Percentiles rank a stretch among this genome's conserved stretches.
phyloP scores from a whole-genome alignment of 2,888 invertebrate species.

The Pseudoips prasinana region DNA sequence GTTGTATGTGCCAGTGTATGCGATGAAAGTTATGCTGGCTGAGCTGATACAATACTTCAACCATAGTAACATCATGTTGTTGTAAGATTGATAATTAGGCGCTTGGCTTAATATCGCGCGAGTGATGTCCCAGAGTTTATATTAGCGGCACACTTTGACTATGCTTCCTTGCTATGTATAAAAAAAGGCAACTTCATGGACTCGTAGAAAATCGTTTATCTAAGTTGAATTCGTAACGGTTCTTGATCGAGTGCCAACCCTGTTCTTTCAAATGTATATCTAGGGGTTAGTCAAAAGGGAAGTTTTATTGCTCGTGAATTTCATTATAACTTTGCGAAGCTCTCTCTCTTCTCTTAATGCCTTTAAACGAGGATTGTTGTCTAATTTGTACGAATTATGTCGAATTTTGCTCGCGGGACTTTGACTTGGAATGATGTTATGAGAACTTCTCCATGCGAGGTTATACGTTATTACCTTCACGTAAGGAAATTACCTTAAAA shows the following conservation, averaged over 20 bases:
- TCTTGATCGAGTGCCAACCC: constrained; percentile 44
- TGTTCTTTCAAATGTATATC: constrained; percentile 64
- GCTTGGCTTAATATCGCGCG: too few species aligned
- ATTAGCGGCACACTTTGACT: too few species aligned
- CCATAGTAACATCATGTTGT: too few species aligned
- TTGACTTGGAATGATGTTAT: constrained; percentile 28
- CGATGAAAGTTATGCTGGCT: too few species aligned
- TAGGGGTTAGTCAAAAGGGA: constrained; percentile 76
- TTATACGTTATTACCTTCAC: constrained; percentile 7
- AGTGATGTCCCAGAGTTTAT: too few species aligned
- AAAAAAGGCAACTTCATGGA: too few species aligned
- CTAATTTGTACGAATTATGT: constrained; percentile 74
- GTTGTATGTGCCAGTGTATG: too few species aligned
- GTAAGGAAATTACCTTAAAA: not conserved
- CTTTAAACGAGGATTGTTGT: constrained; percentile 76
- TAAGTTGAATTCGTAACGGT: too few species aligned
- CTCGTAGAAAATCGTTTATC: too few species aligned
- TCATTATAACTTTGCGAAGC: constrained; percentile 77
- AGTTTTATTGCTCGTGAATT: constrained; percentile 81
- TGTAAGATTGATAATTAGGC: too few species aligned
- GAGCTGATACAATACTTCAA: too few species aligned
- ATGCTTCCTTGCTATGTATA: too few species aligned
- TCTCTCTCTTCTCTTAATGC: constrained; percentile 66
- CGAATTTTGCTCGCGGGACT: constrained; percentile 51
- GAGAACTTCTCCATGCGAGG: constrained; percentile 11